phyloP scores from a whole-genome alignment of 2,888 invertebrate genomes.

The Apamea crenata region DNA sequence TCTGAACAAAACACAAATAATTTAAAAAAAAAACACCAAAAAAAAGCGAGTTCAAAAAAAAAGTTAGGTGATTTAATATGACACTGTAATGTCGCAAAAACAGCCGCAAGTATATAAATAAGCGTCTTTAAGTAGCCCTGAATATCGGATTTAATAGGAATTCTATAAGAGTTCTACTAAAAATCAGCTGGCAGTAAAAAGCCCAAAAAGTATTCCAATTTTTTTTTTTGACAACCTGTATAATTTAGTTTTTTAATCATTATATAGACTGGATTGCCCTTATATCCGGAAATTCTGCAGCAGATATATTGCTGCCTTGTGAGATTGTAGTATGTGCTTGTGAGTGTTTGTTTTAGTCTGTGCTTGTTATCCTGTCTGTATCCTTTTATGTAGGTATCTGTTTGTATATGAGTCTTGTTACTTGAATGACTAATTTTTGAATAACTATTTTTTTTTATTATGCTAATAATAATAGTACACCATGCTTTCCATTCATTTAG shows the following conservation, averaged over 20 bases:
- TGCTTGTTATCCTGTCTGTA: too few relatives aligned
- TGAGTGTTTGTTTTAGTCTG: too few relatives aligned
- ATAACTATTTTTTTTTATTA: too few relatives aligned
- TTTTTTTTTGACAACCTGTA: neutral
- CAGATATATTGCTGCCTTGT: too few relatives aligned
- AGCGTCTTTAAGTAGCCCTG: neutral
- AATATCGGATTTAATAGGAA: neutral
- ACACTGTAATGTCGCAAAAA: neutral
- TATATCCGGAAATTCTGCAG: too few relatives aligned
- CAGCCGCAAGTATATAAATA: neutral
- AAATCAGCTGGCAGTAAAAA: neutral
- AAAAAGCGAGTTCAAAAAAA: neutral
- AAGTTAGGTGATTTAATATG: neutral
- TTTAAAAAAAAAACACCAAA: too few relatives aligned
- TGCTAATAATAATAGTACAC: neutral
- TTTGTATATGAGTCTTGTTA: too few relatives aligned
- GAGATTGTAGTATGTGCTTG: too few relatives aligned
- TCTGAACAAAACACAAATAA: conserved; percentile 89
- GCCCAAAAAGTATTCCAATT: accelerated
- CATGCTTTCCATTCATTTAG: neutral
- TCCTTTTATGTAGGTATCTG: too few relatives aligned
- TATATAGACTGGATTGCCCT: too few relatives aligned
- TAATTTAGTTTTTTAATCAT: neutral
- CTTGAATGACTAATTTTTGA: too few relatives aligned
- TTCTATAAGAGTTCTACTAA: too few relatives aligned